Evolutionary conservation across 1,140 invertebrate species (phyloP), one percentile per base, ranked within the genome.

Genomic region (Brachionus rotundiformis): DNA sequence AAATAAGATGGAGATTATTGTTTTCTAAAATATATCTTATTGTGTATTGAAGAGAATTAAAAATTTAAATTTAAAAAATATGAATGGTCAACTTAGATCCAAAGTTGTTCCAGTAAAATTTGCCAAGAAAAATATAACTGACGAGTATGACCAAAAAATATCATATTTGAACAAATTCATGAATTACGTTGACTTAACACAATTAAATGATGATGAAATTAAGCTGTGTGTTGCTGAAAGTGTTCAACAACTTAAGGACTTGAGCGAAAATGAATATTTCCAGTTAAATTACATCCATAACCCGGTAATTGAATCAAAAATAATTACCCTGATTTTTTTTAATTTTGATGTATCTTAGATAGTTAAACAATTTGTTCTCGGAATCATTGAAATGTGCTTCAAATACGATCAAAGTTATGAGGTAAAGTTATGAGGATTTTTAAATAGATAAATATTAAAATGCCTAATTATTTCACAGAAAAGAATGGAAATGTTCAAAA

Each of bases 401-500:
- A 44, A 73, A 41, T 5, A 44, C 8, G 39, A 73, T 16, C 19
- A 23, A 25, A 44, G 19, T 36, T 68, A 68, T 36, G 16, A 33
- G 33, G 63, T 68, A 63, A 11, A n/a, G n/a, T n/a, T n/a, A n/a
- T n/a, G n/a, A n/a, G n/a, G n/a, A 27, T 25, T 63, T 63, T 63
- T 11, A 63, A 31, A 4, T 23, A 29, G 3, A 13, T 0, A 33
- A 13, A 10, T 0, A n/a, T 29, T 29, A 4, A 63, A n/a, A 63
- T n/a, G 13, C 8, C 25, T 27, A 33, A 25, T 13, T 36, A 36
- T 36, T 33, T 36, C 36, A 3, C 7, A 73, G 25, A 41, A 73
- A 44, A 73, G 68, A 73, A 23, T 73, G 25, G 68, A 73, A 41
- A 25, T 73, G 19, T 73, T 73, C 25, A 73, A 73, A 73, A 44